Conservation (phyloP, 2,113 vertebrate genomes). For the Acrocephalus arundinaceus region DNA sequence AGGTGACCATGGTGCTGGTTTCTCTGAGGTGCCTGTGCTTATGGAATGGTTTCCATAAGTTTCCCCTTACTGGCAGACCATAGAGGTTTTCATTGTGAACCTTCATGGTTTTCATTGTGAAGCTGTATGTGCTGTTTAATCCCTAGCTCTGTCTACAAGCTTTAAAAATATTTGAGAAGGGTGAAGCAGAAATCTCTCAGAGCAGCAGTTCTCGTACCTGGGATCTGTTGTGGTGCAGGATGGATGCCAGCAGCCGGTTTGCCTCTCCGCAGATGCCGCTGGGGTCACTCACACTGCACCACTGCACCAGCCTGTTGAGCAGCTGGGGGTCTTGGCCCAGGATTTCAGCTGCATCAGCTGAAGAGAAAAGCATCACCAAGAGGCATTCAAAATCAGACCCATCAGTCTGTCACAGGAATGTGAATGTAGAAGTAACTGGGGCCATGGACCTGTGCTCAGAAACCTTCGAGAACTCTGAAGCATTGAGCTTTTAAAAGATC, state of each 20-base stretch:
- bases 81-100: neutral
- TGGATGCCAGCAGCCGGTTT: slow-evolving; percentile 81
- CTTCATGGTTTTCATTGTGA: neutral
- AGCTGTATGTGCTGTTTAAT: neutral
- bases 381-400: neutral
- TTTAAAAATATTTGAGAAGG: neutral
- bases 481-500: neutral
- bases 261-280: slow-evolving; percentile 79
- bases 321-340: slow-evolving; percentile 79
- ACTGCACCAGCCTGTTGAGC: slow-evolving; percentile 82
- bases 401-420: neutral
- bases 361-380: neutral
- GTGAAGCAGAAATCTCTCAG: rapidly evolving
- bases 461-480: neutral
- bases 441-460: rapidly evolving
- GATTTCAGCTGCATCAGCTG: slow-evolving; percentile 82
- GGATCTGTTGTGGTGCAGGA: slow-evolving; percentile 83
- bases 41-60: neutral
- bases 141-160: neutral
- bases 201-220: slow-evolving; percentile 52
- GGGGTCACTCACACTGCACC: slow-evolving; percentile 80
- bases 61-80: neutral
- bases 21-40: neutral
- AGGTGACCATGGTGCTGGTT: rapidly evolving
- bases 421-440: neutral